phyloP scores from a whole-genome alignment of 2,113 vertebrate species.

The Regulus satrapa region DNA sequence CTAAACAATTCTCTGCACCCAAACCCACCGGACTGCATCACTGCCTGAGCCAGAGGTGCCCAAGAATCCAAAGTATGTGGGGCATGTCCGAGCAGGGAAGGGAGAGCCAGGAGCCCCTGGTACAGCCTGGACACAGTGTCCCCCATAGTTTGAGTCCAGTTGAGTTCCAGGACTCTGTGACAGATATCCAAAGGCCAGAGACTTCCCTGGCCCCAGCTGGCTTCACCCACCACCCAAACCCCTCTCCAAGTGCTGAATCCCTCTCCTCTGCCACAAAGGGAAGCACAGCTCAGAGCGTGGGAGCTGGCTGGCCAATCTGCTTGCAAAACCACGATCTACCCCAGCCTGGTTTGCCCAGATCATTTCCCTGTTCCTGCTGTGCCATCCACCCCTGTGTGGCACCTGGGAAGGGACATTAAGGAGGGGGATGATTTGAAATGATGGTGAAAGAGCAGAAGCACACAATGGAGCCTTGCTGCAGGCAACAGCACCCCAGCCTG shows the following conservation, averaged over 20 bases:
- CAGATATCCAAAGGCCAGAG: neutral
- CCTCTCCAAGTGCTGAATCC: neutral
- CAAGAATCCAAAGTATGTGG: neutral
- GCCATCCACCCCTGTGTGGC: neutral
- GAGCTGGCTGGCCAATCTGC: accelerated
- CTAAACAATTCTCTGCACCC: neutral
- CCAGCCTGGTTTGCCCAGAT: neutral
- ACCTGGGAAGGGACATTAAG: neutral
- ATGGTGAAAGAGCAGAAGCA: neutral
- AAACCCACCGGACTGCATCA: neutral
- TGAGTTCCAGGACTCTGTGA: neutral
- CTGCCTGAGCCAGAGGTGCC: neutral
- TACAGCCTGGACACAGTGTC: neutral
- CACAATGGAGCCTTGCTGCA: neutral
- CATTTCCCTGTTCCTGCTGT: neutral
- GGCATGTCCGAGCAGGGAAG: accelerated
- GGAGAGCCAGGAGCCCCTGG: accelerated
- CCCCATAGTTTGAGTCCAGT: neutral
- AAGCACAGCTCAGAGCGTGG: accelerated
- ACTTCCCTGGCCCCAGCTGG: neutral
- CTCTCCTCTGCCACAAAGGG: neutral
- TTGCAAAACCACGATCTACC: neutral
- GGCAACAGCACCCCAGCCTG: neutral
- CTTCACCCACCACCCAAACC: neutral
- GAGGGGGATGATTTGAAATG: neutral